Base-by-base conservation (phyloP, 2,797 vertebrate genomes). In the Toxotes lorentzi region DNA sequence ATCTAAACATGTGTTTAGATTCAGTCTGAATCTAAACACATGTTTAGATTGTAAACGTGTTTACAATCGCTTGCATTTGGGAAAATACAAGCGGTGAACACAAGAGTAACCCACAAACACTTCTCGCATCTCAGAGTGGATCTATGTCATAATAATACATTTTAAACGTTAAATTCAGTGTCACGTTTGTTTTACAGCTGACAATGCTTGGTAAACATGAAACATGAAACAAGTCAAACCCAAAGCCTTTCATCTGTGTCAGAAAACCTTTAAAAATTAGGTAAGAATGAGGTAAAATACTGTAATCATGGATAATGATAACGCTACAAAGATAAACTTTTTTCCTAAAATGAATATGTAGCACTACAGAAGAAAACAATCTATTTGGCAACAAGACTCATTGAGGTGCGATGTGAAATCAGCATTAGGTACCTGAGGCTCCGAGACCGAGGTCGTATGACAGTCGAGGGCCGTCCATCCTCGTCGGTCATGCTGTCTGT, bases 401-500 rank as follows among this genome's bases (percentile, higher is more conserved):
- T 51, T 71, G 7, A 3, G 16, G 1, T 30, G 13, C 3, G 12
- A 35, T 8, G 9, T 58, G 13, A 43, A 38, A 24, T 78, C 10
- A 7, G 19, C 6, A 30, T 62, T 1, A 16, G 7, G 21, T 78
- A 99, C 98, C 98, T 99, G 92, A 99, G 97, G 92, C 98, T 99
- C 75, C 97, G 92, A 27, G 98, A 99, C 0, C 98, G 96, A 0
- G 97, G 97, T 0, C 97, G 96, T 58, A 98, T 95, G 91, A 94
- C 93, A 81, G 95, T 4, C 77, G 97, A 96, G 54, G 93, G 95
- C 57, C 96, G 86, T 4, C 97, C 96, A 11, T 97, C 98, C 70
- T 99, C 98, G 0, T 98, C 98, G 0, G 94, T 95, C 87, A 99
- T 95, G n/a, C 96, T 98, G 92, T 99, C 98, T 0, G 97, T 95